Evolutionary conservation across 1,140 invertebrate genomes (phyloP).

Genomic region (Lordiphosa clarofinis): DNA sequence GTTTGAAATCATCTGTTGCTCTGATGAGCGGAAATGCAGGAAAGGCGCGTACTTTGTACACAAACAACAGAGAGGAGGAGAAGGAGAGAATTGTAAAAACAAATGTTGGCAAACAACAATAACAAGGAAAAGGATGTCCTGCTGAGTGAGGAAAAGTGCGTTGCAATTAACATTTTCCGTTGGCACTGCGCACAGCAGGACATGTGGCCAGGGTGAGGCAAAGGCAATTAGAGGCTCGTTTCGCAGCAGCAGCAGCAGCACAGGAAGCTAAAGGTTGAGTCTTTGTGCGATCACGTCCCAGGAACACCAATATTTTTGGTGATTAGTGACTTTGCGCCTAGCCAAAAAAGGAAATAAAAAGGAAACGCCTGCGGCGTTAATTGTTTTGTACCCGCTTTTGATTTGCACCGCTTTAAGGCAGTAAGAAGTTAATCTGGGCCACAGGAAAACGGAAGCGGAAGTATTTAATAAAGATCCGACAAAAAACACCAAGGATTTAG

Average conservation of each 20-base stretch:
- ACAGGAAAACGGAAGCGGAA: slow-evolving; percentile 55
- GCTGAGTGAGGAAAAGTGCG: slow-evolving; percentile 58
- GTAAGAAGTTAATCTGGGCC: slow-evolving; percentile 61
- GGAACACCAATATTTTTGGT: slow-evolving; percentile 45
- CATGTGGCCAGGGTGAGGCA: slow-evolving; percentile 49
- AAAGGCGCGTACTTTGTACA: slow-evolving; percentile 69
- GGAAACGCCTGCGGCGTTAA: slow-evolving; percentile 70
- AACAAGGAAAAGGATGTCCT: slow-evolving; percentile 77
- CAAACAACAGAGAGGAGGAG: slow-evolving; percentile 37
- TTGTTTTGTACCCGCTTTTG: slow-evolving; percentile 60
- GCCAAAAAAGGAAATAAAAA: slow-evolving; percentile 13
- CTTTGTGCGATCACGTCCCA: slow-evolving; percentile 41
- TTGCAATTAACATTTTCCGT: slow-evolving; percentile 67
- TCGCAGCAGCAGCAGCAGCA: slow-evolving; percentile 31
- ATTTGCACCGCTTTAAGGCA: slow-evolving; percentile 60
- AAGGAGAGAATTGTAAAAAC: slow-evolving; percentile 46
- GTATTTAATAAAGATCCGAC: neutral
- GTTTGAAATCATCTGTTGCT: slow-evolving; percentile 10
- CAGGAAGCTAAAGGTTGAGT: slow-evolving; percentile 44
- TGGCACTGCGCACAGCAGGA: slow-evolving; percentile 44
- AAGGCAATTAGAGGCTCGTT: slow-evolving; percentile 60
- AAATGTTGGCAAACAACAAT: slow-evolving; percentile 74
- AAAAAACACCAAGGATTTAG: neutral
- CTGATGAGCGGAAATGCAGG: slow-evolving; percentile 36
- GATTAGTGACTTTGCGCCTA: slow-evolving; percentile 65